These are phyloP conservation scores for Peromyscus aztecus DNA, from an alignment of 2,797 vertebrate genomes.

Conservation along the genomic window DNA sequence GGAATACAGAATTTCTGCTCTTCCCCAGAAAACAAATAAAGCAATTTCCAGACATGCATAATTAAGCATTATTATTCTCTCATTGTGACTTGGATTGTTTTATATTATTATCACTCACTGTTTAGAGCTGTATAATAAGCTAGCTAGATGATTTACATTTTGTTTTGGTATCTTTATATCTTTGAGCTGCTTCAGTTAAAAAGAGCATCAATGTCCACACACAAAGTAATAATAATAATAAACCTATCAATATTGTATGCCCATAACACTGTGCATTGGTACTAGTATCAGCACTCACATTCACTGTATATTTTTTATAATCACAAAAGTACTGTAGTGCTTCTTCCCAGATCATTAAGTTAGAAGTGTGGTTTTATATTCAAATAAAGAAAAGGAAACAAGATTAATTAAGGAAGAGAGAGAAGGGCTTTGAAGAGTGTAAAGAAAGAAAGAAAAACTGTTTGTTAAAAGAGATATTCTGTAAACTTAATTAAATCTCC, in stretches of 20 bases:
- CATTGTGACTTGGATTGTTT: constrained; percentile 24
- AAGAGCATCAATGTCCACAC: not conserved
- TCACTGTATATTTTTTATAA: not conserved
- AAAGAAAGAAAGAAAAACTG: not conserved
- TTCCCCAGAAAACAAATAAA: constrained; percentile 50
- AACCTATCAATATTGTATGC: not conserved
- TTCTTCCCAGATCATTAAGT: not conserved
- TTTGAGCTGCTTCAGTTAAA: constrained; percentile 22
- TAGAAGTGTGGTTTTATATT: not conserved
- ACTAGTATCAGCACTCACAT: not conserved
- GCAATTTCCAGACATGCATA: constrained; percentile 42
- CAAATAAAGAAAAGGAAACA: not conserved
- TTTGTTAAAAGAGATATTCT: not conserved
- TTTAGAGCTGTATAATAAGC: constrained; percentile 17
- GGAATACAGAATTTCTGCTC: constrained; percentile 35
- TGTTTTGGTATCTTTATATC: not conserved
- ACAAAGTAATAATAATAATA: not conserved
- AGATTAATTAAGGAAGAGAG: no score
- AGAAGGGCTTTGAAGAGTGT: not conserved
- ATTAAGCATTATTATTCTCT: constrained; percentile 41
- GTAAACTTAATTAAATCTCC: not conserved
- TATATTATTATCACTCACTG: not conserved
- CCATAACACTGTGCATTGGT: not conserved
- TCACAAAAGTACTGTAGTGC: not conserved
- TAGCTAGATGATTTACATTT: constrained; percentile 48